Conservation (phyloP, 2,113 vertebrate species). For the Rhabdornis inornatus region DNA sequence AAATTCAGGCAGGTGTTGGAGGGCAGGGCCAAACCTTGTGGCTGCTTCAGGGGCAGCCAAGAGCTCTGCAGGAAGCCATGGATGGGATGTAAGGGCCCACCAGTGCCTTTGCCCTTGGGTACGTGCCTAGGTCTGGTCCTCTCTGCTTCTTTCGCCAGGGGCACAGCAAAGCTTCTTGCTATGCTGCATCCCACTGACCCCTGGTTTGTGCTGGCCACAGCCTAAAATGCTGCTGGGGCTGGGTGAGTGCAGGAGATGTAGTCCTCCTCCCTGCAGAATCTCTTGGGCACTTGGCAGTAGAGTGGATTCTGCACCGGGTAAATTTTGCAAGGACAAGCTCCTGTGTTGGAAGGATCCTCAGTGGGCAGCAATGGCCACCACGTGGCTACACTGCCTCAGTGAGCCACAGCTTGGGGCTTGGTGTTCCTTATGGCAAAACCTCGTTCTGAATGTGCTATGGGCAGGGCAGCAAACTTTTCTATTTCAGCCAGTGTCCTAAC, state of each 20-base stretch:
- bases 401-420: not conserved
- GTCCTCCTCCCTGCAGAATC: too few species aligned
- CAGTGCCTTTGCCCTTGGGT: not conserved
- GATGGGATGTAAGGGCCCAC: not conserved
- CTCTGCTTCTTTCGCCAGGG: not conserved
- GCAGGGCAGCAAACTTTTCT: not conserved
- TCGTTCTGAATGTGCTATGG: rapidly evolving
- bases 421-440: not conserved
- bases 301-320: not conserved
- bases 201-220: not conserved
- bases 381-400: rapidly evolving
- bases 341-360: not conserved
- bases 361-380: not conserved
- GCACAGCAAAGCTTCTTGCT: not conserved
- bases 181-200: rapidly evolving
- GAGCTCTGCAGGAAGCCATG: not conserved
- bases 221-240: not conserved
- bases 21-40: not conserved
- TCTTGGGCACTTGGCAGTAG: rapidly evolving
- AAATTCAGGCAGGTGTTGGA: not conserved
- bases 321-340: not conserved
- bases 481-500: not conserved
- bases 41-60: rapidly evolving
- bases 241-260: not conserved
- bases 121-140: not conserved